Evolutionary conservation across 2,888 invertebrate genomes (phyloP), one percentile per base, ranked within the genome.

Genomic region (Philereme transversata): DNA sequence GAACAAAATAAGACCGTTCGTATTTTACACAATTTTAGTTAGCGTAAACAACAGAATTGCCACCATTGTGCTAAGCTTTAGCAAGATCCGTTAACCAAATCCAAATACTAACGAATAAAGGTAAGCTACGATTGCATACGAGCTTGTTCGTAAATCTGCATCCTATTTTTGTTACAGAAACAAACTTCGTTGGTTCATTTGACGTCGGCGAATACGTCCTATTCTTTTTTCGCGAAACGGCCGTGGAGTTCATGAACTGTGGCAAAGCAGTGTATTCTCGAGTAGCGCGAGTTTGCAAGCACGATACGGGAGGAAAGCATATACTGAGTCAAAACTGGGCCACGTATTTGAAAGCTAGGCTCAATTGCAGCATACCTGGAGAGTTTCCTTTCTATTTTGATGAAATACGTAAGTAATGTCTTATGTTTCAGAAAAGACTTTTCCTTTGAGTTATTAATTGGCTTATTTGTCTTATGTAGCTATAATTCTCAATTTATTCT

Each of bases 341-440:
- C 69, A 95, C 95, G 50, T 95, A 94, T 80, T 84, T 95, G 69
- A 95, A 95, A 84, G 95, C 95, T 34, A 87, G 95, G 48, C 93
- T 95, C 66, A 95, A 95, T 81, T 95, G 95, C 80, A 95, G 95
- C 71, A 93, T 95, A 78, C 95, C 95, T 43, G 95, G 95, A 71
- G 95, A 95, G 74, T 95, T 94, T 75, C 95, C 96, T 0, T 96
- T 95, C 86, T 95, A 95, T 83, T 96, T 96, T 83, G 94, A 96
- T 83, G 95, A 95, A 91, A 95, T 96, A 75, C 95, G 94, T 94
- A 82, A 94, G 94, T 93, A 65, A 22, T 6, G 0, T 47, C 52
- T 33, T 40, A 22, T 38, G 51, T 48, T 3, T 49, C 6, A 44
- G 44, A 44, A 35, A 44, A 22, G 4, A 33, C 41, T 40, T 40